phyloP scores from a whole-genome alignment of 2,113 vertebrate species.

The Rhinogobius similis region DNA sequence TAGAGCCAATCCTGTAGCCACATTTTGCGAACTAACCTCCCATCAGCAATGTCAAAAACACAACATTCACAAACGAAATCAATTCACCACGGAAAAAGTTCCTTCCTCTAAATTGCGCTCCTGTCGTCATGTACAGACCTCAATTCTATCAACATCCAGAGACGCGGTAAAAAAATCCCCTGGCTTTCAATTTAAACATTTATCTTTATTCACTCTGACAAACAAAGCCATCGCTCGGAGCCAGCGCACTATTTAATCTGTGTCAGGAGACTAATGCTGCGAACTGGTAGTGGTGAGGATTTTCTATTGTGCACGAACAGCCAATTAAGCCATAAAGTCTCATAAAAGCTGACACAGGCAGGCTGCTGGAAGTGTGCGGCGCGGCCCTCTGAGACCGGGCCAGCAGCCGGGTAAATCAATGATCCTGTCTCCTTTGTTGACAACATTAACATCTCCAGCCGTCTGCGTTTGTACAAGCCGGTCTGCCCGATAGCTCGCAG shows the following conservation, averaged over 20 bases:
- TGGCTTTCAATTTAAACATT: not conserved
- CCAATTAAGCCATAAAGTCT: slow-evolving; percentile 21
- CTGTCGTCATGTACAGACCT: not conserved
- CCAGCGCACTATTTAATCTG: not conserved
- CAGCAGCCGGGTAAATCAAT: slow-evolving; percentile 41
- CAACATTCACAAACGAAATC: too few species aligned
- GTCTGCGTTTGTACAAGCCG: slow-evolving; percentile 1
- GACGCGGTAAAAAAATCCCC: not conserved
- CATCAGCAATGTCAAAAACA: too few species aligned
- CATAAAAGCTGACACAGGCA: slow-evolving; percentile 32
- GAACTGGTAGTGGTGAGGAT: slow-evolving; percentile 17
- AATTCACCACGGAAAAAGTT: too few species aligned
- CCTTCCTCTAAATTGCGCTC: not conserved
- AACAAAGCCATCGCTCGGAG: not conserved
- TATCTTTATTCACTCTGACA: not conserved
- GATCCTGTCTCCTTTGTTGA: slow-evolving; percentile 12
- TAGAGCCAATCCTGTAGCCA: too few species aligned
- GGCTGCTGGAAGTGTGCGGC: not conserved
- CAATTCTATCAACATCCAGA: not conserved
- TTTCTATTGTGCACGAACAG: slow-evolving; percentile 15
- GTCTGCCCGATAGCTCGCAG: not conserved
- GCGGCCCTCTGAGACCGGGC: slow-evolving; percentile 7
- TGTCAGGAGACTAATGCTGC: not conserved
- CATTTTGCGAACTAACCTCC: too few species aligned
- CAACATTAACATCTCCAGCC: slow-evolving; percentile 27